phyloP scores from a whole-genome alignment of 2,888 invertebrate species.

The Lithophane ornitopus region DNA sequence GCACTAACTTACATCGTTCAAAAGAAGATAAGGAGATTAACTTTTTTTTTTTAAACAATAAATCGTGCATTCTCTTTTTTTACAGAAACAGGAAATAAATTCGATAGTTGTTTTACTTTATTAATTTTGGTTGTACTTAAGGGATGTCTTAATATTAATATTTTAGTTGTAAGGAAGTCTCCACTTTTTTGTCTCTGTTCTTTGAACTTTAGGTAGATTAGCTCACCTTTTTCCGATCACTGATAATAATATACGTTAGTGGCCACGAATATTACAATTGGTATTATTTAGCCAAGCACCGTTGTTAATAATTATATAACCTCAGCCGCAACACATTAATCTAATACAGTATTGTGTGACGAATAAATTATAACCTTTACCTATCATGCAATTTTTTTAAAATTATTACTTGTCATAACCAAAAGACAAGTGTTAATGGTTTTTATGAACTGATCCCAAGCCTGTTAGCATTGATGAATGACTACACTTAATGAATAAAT shows the following conservation, averaged over 20 bases:
- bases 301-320: conserved; percentile 7
- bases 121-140: no score
- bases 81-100: no score
- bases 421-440: conserved; percentile 19
- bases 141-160: no score
- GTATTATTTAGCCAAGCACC: conserved; percentile 18
- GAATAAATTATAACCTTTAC: conserved; percentile 7
- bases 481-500: conserved; percentile 52
- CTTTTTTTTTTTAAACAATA: no score
- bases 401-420: background rate
- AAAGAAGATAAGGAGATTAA: no score
- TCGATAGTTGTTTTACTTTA: no score
- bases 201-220: no score
- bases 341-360: background rate
- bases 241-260: background rate
- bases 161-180: no score
- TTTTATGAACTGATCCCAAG: conserved; percentile 47
- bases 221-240: no score
- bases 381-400: conserved; percentile 35
- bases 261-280: background rate
- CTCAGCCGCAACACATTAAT: background rate
- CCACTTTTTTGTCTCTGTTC: no score
- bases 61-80: no score
- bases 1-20: no score
- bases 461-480: conserved; percentile 57